Percentiles rank a stretch among this genome's conserved stretches.
These are phyloP conservation scores for Campopleginae sp. DNA, from an alignment of 2,888 invertebrate genomes.

Conservation along the genomic window DNA sequence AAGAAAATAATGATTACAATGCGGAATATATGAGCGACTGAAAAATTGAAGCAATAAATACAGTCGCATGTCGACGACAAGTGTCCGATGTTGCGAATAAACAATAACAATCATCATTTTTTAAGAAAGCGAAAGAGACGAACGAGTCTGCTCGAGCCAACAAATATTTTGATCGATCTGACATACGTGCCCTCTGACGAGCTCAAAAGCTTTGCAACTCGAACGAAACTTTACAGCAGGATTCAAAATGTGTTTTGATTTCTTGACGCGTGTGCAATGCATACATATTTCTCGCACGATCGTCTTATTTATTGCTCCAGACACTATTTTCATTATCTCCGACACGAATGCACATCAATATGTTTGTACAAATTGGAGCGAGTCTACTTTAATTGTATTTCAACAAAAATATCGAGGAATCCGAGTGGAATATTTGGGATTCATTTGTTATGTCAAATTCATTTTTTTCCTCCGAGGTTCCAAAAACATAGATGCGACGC, in stretches of 20 bases:
- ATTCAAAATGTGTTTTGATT: slow-evolving; percentile 11
- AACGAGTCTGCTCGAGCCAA: not conserved
- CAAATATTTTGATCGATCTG: slow-evolving; percentile 16
- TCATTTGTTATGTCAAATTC: not conserved
- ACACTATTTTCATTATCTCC: slow-evolving; percentile 15
- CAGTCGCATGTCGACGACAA: not conserved
- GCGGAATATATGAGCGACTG: not conserved
- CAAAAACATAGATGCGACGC: not conserved
- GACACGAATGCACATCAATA: not conserved
- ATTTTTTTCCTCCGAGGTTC: not conserved
- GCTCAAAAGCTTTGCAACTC: not conserved
- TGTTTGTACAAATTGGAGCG: not conserved
- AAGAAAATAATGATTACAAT: not conserved
- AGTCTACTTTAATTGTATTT: not conserved
- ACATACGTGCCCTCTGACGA: slow-evolving; percentile 3
- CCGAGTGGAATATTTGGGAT: not conserved
- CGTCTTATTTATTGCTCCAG: slow-evolving; percentile 1
- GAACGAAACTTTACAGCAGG: not conserved
- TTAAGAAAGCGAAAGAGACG: not conserved
- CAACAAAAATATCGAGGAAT: slow-evolving; percentile 2
- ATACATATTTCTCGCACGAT: not conserved
- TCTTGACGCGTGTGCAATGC: not conserved
- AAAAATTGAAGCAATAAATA: not conserved
- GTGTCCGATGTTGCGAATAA: not conserved
- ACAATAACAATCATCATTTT: not conserved